Conservation (phyloP, 2,113 vertebrate species). For the Tricholaema leucomelas region DNA sequence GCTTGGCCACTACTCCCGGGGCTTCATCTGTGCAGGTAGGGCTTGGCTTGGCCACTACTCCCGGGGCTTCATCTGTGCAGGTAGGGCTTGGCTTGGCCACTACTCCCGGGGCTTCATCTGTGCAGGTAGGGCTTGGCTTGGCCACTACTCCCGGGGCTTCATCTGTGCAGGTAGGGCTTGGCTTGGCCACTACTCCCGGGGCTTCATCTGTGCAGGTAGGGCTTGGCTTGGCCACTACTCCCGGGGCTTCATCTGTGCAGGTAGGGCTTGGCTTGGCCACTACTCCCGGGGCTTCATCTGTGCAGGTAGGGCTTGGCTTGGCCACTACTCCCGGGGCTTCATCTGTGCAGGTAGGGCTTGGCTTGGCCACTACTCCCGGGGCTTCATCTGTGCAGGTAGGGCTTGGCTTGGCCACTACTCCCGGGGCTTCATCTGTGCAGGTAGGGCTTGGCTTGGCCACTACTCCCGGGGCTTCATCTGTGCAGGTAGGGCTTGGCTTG, state of each 20-base stretch:
- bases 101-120: conserved; percentile 92
- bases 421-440: conserved; percentile 95
- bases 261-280: conserved; percentile 66
- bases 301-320: conserved; percentile 80
- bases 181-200: conserved; percentile 82
- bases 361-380: conserved; percentile 82
- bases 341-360: conserved; percentile 88
- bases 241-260: conserved; percentile 95
- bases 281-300: conserved; percentile 92
- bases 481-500: conserved; percentile 80
- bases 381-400: conserved; percentile 94
- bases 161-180: conserved; percentile 88
- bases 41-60: conserved; percentile 52
- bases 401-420: conserved; percentile 52
- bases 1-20: conserved; percentile 74
- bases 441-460: conserved; percentile 66
- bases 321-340: conserved; percentile 89
- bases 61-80: conserved; percentile 95
- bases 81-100: conserved; percentile 66
- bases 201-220: conserved; percentile 94
- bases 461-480: conserved; percentile 92
- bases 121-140: conserved; percentile 80
- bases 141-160: conserved; percentile 89
- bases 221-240: conserved; percentile 52
- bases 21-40: conserved; percentile 94